Evolutionary conservation across 2,888 invertebrate species (phyloP).

Genomic region (Coremacera marginata): DNA sequence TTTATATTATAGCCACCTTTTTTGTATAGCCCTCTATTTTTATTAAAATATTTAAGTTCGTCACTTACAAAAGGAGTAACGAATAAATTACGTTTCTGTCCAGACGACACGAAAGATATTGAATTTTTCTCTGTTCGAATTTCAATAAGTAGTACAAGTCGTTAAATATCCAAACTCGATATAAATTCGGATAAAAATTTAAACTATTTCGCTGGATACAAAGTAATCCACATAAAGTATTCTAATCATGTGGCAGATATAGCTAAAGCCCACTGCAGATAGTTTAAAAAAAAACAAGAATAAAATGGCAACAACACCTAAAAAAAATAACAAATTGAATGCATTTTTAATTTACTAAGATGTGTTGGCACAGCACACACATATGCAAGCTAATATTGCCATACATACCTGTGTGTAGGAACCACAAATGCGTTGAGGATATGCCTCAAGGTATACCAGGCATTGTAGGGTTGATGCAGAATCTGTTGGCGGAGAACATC

Average conservation of each 20-base stretch:
- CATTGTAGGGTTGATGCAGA: background rate
- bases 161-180: no score
- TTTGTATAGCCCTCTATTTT: no score
- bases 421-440: background rate
- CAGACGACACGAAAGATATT: no score
- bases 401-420: background rate
- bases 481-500: background rate
- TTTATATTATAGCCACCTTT: no score
- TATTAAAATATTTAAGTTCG: no score
- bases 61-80: no score
- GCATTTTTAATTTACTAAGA: slow-evolving; percentile 39
- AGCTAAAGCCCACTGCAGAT: background rate
- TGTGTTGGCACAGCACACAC: background rate
- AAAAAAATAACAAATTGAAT: slow-evolving; percentile 10
- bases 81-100: no score
- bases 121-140: no score
- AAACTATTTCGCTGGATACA: no score
- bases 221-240: background rate
- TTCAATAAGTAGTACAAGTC: no score
- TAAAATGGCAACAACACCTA: background rate
- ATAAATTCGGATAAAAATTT: background rate
- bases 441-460: background rate
- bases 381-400: background rate
- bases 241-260: background rate
- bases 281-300: background rate